These are phyloP conservation scores for Venustaconcha ellipsiformis DNA, from an alignment of 1,140 invertebrate species.

Conservation along the genomic window DNA sequence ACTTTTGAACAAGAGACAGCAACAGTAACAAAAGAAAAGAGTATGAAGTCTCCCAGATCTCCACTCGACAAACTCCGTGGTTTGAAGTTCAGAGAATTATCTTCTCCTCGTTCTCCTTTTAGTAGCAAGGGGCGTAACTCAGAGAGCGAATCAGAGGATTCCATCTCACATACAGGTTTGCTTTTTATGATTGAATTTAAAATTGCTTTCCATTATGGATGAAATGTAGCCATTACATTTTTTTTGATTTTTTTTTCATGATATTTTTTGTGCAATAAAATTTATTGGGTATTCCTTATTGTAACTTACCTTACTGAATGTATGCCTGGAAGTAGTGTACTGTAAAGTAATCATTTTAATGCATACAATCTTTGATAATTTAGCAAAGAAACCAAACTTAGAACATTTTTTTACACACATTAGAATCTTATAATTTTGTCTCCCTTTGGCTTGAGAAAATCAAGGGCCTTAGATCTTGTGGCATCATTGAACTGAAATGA, in stretches of 20 bases:
- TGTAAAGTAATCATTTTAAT: too few relatives aligned
- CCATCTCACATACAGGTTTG: constrained; percentile 69
- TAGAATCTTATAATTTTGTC: too few relatives aligned
- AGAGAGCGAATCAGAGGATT: constrained; percentile 73
- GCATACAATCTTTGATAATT: too few relatives aligned
- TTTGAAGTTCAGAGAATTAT: constrained; percentile 20
- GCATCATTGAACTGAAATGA: too few relatives aligned
- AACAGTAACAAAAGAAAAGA: constrained; percentile 29
- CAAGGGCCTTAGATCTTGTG: too few relatives aligned
- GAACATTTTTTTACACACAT: too few relatives aligned
- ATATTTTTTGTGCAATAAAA: neutral
- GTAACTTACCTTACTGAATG: neutral
- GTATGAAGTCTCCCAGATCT: constrained; percentile 42
- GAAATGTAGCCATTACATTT: neutral
- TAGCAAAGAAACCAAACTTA: too few relatives aligned
- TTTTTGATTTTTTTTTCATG: neutral
- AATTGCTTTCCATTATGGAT: too few relatives aligned
- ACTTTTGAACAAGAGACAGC: constrained; percentile 50
- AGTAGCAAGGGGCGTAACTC: constrained; percentile 64
- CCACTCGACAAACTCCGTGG: constrained; percentile 40
- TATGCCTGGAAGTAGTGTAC: too few relatives aligned
- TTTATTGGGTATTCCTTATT: neutral
- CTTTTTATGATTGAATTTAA: too few relatives aligned
- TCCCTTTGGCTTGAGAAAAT: too few relatives aligned
- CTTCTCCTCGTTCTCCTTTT: constrained; percentile 24